These are phyloP conservation scores for Brevimyrus niger DNA, from an alignment of 2,113 vertebrate genomes.

Conservation along the genomic window DNA sequence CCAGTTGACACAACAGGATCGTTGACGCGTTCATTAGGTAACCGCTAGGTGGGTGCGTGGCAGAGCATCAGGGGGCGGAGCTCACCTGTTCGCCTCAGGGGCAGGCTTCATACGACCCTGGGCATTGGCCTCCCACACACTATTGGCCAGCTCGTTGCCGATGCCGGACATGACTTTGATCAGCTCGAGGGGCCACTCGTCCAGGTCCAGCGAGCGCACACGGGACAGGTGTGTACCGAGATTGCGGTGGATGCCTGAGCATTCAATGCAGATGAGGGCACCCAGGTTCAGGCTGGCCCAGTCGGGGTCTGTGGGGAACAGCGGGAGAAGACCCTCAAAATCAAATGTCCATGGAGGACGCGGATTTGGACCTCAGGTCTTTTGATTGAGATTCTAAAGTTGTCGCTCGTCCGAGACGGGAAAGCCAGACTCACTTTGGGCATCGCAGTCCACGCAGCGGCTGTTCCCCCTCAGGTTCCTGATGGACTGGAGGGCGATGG, in stretches of 20 bases:
- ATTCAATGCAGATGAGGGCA: slow-evolving; percentile 95
- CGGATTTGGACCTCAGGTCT: background rate
- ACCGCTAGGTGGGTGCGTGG: background rate
- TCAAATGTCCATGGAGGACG: background rate
- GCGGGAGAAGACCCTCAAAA: background rate
- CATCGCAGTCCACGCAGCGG: slow-evolving; percentile 87
- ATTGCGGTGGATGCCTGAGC: slow-evolving; percentile 95
- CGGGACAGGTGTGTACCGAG: slow-evolving; percentile 90
- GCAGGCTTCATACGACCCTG: slow-evolving; percentile 82
- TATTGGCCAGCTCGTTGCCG: slow-evolving; percentile 89
- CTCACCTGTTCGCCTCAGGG: slow-evolving; percentile 80
- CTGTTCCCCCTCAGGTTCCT: slow-evolving; percentile 80
- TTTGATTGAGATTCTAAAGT: background rate
- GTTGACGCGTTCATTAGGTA: background rate
- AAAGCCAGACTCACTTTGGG: slow-evolving; percentile 74
- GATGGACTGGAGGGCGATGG: slow-evolving; percentile 89
- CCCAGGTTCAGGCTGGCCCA: slow-evolving; percentile 97
- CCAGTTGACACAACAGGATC: background rate
- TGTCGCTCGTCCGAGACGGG: background rate
- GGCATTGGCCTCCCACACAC: slow-evolving; percentile 85
- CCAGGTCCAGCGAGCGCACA: slow-evolving; percentile 90
- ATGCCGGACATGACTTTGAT: slow-evolving; percentile 92
- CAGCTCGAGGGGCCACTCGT: slow-evolving; percentile 93
- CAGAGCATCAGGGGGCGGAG: background rate
- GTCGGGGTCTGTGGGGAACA: slow-evolving; percentile 69